Base-by-base conservation (phyloP, 2,888 invertebrate genomes). In the Aphidoletes aphidimyza region DNA sequence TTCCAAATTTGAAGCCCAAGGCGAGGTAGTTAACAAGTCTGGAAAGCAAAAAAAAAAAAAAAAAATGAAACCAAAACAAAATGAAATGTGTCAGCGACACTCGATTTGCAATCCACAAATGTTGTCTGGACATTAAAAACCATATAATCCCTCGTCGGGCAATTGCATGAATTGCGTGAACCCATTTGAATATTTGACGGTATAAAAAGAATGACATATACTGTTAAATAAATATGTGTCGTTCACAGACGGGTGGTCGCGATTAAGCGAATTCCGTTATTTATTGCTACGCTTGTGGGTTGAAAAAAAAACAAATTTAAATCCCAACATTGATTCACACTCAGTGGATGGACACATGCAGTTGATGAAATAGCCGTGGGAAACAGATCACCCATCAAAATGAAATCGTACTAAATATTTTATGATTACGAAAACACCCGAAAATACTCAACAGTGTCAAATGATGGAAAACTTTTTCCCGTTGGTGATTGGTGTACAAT, bases 211-310 rank as follows among this genome's bases (percentile, higher is more conserved):
- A 34, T 69, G 26, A 69, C 69, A 69, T n/a, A 69, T 30, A 69
- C 69, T 69, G 69, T 69, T 69, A 30, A n/a, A n/a, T 69, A 69
- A 69, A 69, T 69, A 69, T 69, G 69, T 30, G 14, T 69, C 14
- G 69, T 69, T n/a, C 69, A n/a, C 69, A 30, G 69, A 30, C 69
- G 69, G 30, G 69, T 69, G 8, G 69, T 69, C 30, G 34, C 69
- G 69, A 69, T 69, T 69, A 26, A 69, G 69, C 11, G 14, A 1
- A 69, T 30, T 69, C 14, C 0, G 34, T 34, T 30, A 69, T 69
- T 69, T 69, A 34, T 26, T 69, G 8, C 34, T 30, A 2, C 6
- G 26, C 54, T 1, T 11, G 30, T 0, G 26, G 30, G 30, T 3
- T 8, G 14, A 26, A 26, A 8, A 2, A 30, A 30, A n/a, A 30